These are phyloP conservation scores for Eilema depressum DNA, from an alignment of 2,888 invertebrate genomes.

Conservation along the genomic window DNA sequence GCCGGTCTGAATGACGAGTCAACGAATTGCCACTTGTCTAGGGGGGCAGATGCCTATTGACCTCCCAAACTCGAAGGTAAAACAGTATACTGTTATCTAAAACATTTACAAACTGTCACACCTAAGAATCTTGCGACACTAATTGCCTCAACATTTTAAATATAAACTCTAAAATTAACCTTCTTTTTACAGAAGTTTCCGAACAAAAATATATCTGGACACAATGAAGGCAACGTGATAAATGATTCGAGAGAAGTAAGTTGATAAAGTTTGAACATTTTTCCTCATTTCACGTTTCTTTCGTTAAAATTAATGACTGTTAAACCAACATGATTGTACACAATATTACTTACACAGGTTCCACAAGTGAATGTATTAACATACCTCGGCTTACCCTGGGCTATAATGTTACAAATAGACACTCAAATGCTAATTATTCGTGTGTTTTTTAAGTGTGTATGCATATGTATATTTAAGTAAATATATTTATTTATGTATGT, in stretches of 20 bases:
- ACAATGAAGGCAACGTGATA: conserved; percentile 2
- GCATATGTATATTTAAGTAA: no score
- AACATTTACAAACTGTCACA: neutral
- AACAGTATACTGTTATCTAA: neutral
- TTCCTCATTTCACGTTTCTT: neutral
- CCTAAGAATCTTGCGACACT: neutral
- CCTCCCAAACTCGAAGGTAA: no score
- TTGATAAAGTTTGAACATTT: neutral
- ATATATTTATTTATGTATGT: no score
- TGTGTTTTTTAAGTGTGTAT: no score
- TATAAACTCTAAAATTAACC: neutral
- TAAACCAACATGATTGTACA: neutral
- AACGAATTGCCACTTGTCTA: no score
- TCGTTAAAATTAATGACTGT: neutral
- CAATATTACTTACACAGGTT: neutral
- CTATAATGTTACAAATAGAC: no score
- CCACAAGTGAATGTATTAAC: neutral
- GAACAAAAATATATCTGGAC: neutral
- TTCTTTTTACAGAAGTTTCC: neutral
- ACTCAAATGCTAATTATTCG: no score
- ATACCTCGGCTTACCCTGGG: neutral
- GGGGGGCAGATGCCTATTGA: no score
- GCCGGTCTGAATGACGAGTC: no score
- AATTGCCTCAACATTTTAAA: conserved; percentile 8
- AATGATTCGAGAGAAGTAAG: neutral